Conservation (phyloP, 2,113 vertebrate genomes). For the Perca fluviatilis region DNA sequence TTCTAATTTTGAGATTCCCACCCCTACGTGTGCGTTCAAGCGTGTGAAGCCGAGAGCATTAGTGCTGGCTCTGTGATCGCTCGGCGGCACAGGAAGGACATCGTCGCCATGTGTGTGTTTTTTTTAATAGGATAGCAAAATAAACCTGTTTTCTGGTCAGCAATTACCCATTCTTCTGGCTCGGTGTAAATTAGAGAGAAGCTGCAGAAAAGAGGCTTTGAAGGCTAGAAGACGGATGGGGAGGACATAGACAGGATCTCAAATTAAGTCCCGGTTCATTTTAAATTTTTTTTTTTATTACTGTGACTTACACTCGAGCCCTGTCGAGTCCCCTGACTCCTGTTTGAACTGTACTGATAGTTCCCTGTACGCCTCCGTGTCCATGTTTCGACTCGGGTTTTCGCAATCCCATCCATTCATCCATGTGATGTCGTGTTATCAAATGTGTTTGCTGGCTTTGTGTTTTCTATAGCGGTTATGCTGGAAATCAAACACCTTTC, state of each 20-base stretch:
- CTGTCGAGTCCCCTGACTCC: constrained; percentile 35
- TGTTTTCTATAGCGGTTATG: constrained; percentile 36
- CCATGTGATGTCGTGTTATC: constrained; percentile 30
- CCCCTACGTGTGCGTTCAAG: constrained; percentile 47
- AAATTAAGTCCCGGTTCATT: constrained; percentile 56
- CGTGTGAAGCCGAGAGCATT: constrained; percentile 62
- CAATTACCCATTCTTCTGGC: constrained; percentile 67
- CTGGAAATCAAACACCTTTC: constrained; percentile 63
- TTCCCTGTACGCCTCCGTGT: not conserved
- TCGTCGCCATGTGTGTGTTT: constrained; percentile 61
- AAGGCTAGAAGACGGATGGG: constrained; percentile 29
- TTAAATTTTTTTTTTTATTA: not conserved
- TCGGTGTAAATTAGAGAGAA: constrained; percentile 65
- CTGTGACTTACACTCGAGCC: constrained; percentile 49
- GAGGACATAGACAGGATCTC: constrained; percentile 51
- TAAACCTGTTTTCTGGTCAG: constrained; percentile 79
- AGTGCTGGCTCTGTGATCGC: constrained; percentile 70
- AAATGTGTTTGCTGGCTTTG: constrained; percentile 47
- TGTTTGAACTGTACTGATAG: constrained; percentile 4
- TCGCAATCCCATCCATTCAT: constrained; percentile 5
- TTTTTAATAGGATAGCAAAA: constrained; percentile 73
- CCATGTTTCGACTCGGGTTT: not conserved
- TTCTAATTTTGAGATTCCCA: constrained; percentile 73
- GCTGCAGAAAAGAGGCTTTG: constrained; percentile 72
- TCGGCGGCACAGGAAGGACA: constrained; percentile 46